Percentiles rank a stretch among this genome's conserved stretches.
These are phyloP conservation scores for Achroia grisella DNA, from an alignment of 1,140 invertebrate species.

Conservation along the genomic window DNA sequence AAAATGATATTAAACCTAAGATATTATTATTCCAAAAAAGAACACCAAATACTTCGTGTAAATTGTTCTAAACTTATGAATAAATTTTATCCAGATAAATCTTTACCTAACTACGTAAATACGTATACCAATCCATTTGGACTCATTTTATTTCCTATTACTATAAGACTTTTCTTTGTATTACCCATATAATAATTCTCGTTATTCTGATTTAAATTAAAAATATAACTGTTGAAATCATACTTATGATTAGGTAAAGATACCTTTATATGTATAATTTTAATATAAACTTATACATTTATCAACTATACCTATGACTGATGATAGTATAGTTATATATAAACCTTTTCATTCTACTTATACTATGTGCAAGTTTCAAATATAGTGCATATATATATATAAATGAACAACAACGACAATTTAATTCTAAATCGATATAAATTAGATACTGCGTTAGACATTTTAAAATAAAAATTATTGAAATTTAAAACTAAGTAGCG, in stretches of 20 bases:
- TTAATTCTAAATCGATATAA: constrained; percentile 70
- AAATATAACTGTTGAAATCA: constrained; percentile 3
- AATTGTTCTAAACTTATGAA: constrained; percentile 58
- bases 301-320: constrained; percentile 35
- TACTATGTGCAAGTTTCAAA: constrained; percentile 12
- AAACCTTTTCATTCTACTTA: constrained; percentile 21
- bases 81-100: constrained; percentile 38
- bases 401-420: constrained; percentile 63
- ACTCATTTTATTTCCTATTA: too few species aligned
- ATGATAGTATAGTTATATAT: constrained; percentile 28
- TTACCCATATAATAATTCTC: too few species aligned
- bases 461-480: constrained; percentile 25
- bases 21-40: constrained; percentile 49
- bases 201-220: too few species aligned
- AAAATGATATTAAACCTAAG: constrained; percentile 20
- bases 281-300: constrained; percentile 8
- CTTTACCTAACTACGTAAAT: constrained; percentile 27
- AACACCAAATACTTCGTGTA: constrained; percentile 63
- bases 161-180: too few species aligned
- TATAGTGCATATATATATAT: constrained; percentile 23
- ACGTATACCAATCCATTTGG: constrained; percentile 7
- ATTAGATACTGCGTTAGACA: constrained; percentile 41
- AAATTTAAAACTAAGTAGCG: constrained; percentile 16
- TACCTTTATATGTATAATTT: constrained; percentile 2
- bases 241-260: constrained; percentile 26